Evolutionary conservation across 1,140 invertebrate species (phyloP), one percentile per base, ranked within the genome.

Genomic region (Leptinotarsa texana): DNA sequence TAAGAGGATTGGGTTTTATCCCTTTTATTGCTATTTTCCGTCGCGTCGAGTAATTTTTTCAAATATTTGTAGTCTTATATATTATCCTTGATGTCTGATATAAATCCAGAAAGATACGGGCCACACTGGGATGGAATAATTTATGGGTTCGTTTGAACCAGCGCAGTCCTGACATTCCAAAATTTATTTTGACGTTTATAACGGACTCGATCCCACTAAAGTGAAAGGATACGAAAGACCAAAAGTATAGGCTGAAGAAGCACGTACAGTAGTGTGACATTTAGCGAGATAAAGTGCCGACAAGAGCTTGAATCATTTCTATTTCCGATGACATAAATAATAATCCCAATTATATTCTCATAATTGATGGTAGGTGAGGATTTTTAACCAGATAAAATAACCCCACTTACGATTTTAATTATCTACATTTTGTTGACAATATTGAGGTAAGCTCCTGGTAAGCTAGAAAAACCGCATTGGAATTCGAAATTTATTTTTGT

Each of bases 151-250:
- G 68, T 69, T 69, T 69, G 68, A 69, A 69, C 27, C 21, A 24
- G 33, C 68, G 33, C 13, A 48, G 68, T 18, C 33, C 68, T 49
- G 68, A 48, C 68, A 42, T 69, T 21, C 68, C 68, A 42, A 13
- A 69, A 69, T 69, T 69, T 69, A 69, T 69, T 69, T 69, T 69
- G 68, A 69, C 68, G 68, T 48, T 69, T 69, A 69, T 69, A 69
- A 69, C 68, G 68, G 22, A 42, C 68, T 17, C 21, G 68, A 42
- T 69, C 27, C 22, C 48, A 69, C 68, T 69, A 57, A 69, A 69
- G 33, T 69, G 33, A 48, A 69, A 69, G 21, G 63, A 17, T 33
- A 5, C 63, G 27, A 33, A 27, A 65, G 27, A 21, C 6, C 21
- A 22, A 24, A 22, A 33, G 21, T 18, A 22, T 33, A 11, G 63